Conservation (phyloP, 2,888 invertebrate genomes). For the Brachypalpus laphriformis region DNA sequence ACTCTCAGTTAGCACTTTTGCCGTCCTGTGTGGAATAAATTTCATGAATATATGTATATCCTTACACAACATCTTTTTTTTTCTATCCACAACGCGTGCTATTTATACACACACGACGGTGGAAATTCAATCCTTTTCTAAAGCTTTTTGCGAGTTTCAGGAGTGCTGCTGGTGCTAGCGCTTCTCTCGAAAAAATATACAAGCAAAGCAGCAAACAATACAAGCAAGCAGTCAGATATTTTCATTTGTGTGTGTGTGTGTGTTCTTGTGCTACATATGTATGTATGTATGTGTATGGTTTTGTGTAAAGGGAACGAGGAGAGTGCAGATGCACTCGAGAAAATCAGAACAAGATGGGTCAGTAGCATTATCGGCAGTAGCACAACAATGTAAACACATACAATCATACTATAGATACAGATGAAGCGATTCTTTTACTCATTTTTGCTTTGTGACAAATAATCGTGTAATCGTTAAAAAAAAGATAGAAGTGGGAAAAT, state of each 20-base stretch:
- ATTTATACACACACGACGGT: conserved; percentile 53
- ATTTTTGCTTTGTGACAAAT: conserved; percentile 68
- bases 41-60: conserved; percentile 20
- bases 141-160: conserved; percentile 56
- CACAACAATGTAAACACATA: conserved; percentile 70
- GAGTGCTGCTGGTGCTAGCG: conserved; percentile 24
- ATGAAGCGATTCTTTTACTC: conserved; percentile 53
- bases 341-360: conserved; percentile 74
- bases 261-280: neutral
- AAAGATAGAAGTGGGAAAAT: conserved; percentile 36
- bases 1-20: conserved; percentile 60
- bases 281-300: conserved; percentile 3
- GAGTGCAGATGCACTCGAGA: conserved; percentile 72
- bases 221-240: conserved; percentile 2
- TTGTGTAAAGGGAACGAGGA: conserved; percentile 34
- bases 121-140: conserved; percentile 60
- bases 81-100: conserved; percentile 47
- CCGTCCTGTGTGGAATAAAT: conserved; percentile 34
- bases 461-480: conserved; percentile 69
- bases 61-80: conserved; percentile 8
- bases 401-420: conserved; percentile 49
- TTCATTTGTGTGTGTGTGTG: neutral
- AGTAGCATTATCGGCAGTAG: conserved; percentile 74
- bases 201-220: conserved; percentile 17
- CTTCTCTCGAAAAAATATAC: conserved; percentile 41